Base-by-base conservation (phyloP, 2,888 invertebrate genomes). In the Cryptosula pallasiana region DNA sequence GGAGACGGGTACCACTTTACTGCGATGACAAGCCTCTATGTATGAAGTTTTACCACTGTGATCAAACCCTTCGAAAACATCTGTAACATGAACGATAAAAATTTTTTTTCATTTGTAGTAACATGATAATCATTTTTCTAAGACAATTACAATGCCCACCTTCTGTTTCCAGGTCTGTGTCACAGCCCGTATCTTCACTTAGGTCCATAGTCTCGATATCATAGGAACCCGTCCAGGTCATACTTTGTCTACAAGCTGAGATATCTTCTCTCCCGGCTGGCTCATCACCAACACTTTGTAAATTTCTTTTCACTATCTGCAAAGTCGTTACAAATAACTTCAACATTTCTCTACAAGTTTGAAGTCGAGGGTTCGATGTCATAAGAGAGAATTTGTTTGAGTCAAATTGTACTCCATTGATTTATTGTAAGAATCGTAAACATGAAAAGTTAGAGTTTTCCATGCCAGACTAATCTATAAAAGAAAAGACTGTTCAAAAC, bases 101-200 rank as follows among this genome's bases (percentile, higher is more conserved):
- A 27, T 45, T 5, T 45, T n/a, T n/a, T n/a, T n/a, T n/a, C n/a
- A n/a, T n/a, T n/a, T n/a, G n/a, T n/a, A n/a, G n/a, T n/a, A n/a
- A n/a, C 45, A 20, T 5, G 5, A 45, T 45, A 45, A 20, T 45
- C 20, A 45, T 45, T 45, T 45, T 45, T 45, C n/a, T n/a, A n/a
- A n/a, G n/a, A 45, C 45, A 5, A 20, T 20, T 45, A 45, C 20
- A 20, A 45, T 45, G 45, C 45, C 45, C 45, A n/a, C 82, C 82
- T 77, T 82, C 82, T 0, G 75, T 75, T 75, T 83, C 83, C 32
- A 83, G 75, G 72, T 83, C 83, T 5, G 83, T 83, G 74, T 83
- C 83, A 78, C 81, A 82, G 16, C 79, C 82, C 69, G 79, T 80
- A 54, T 83, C 82, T 71, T 80, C 80, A 32, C 32, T 70, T 2